A percentile compares a stretch with the other conserved stretches of the same genome.
These are phyloP conservation scores for Drosophila bocki DNA, from an alignment of 1,140 invertebrate species.

Conservation along the genomic window DNA sequence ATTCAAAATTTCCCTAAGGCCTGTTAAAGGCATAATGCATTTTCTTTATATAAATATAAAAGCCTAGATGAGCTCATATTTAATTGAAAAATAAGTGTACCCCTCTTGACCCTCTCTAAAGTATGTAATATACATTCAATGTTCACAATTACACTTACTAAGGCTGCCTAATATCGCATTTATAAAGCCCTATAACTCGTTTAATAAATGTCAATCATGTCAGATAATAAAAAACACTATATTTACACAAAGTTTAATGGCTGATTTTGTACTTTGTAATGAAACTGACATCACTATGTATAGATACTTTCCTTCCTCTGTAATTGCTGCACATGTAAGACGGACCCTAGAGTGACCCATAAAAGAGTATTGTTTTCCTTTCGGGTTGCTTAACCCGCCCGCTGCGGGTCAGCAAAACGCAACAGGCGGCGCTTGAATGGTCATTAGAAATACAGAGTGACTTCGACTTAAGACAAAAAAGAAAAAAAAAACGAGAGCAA, in stretches of 20 bases:
- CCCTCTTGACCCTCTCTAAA: not conserved
- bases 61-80: conserved; percentile 9
- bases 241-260: not conserved
- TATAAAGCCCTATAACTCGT: not conserved
- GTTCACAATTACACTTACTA: not conserved
- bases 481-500: conserved; percentile 32
- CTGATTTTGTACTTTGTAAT: conserved; percentile 8
- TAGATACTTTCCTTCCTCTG: conserved; percentile 37
- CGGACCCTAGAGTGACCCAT: conserved; percentile 52
- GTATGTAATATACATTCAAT: not conserved
- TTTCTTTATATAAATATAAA: not conserved
- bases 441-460: conserved; percentile 26
- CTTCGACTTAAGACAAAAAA: conserved; percentile 24
- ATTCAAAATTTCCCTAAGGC: no score
- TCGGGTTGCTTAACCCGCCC: conserved; percentile 44
- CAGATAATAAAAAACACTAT: not conserved
- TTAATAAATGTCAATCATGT: conserved; percentile 4
- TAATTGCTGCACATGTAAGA: conserved; percentile 73
- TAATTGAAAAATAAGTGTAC: not conserved
- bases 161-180: no score
- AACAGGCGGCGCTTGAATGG: conserved; percentile 62
- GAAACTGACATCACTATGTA: not conserved
- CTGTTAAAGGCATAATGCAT: no score
- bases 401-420: conserved; percentile 55
- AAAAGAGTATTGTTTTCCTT: conserved; percentile 48